Evolutionary conservation across 2,888 invertebrate genomes (phyloP).

Genomic region (Camptogramma bilineatum): DNA sequence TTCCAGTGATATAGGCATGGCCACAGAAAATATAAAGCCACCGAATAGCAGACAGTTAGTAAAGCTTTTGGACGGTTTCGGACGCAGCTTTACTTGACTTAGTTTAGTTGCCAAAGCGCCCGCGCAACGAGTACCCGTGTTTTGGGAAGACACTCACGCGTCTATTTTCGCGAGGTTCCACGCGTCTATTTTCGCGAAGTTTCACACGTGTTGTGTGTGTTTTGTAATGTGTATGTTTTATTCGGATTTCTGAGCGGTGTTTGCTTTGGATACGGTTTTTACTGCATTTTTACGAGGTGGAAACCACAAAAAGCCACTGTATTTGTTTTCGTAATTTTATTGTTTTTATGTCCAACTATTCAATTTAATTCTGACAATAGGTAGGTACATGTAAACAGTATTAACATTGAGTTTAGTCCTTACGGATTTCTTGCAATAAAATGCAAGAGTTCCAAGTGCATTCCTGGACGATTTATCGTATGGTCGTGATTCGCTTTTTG

Average conservation of each 20-base stretch:
- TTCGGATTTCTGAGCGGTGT: constrained; percentile 44
- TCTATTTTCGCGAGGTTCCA: constrained; percentile 39
- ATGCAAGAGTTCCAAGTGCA: constrained; percentile 60
- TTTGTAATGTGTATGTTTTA: constrained; percentile 34
- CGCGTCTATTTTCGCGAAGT: constrained; percentile 38
- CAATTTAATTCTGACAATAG: neutral
- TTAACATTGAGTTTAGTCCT: constrained; percentile 27
- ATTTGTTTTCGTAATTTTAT: neutral
- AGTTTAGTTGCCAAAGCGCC: constrained; percentile 75
- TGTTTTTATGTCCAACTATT: neutral
- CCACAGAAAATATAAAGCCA: constrained; percentile 33
- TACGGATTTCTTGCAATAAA: constrained; percentile 50
- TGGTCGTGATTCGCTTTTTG: constrained; percentile 63
- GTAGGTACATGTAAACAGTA: neutral
- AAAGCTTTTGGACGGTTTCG: constrained; percentile 74
- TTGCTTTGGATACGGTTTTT: constrained; percentile 12
- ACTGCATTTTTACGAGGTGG: neutral
- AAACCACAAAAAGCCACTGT: neutral
- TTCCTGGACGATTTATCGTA: constrained; percentile 73
- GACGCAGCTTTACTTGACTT: constrained; percentile 54
- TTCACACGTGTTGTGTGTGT: constrained; percentile 32
- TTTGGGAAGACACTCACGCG: constrained; percentile 43
- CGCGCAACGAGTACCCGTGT: constrained; percentile 74
- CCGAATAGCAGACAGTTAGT: constrained; percentile 26
- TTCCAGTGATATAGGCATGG: constrained; percentile 21